These are phyloP conservation scores for Sylvilagus bachmani DNA, from an alignment of 2,113 vertebrate genomes.

Conservation along the genomic window DNA sequence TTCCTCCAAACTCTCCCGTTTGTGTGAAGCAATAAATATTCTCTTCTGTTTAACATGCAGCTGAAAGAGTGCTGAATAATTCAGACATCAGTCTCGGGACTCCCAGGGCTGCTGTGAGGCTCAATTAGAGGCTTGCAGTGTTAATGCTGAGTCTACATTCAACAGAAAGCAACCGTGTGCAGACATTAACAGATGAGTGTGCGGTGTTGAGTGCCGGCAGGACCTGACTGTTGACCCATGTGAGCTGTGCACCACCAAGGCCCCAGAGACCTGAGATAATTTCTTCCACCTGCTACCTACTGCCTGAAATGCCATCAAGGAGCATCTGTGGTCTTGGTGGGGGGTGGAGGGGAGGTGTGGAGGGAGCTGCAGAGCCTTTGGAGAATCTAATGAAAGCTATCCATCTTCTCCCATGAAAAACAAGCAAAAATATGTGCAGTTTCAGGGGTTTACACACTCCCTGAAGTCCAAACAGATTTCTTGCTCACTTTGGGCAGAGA, in stretches of 20 bases:
- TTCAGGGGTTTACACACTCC: background rate
- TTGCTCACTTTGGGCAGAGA: background rate
- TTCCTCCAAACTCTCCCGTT: background rate
- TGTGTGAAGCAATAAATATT: slow-evolving; percentile 22
- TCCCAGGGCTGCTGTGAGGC: slow-evolving; percentile 25
- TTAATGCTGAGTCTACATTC: slow-evolving; percentile 34
- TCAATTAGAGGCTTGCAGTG: background rate
- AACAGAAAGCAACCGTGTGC: background rate
- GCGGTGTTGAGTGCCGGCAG: background rate
- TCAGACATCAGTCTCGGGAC: slow-evolving; percentile 52
- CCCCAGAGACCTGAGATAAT: slow-evolving; percentile 21
- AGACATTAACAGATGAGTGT: background rate
- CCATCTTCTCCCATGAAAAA: slow-evolving; percentile 52
- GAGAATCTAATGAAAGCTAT: slow-evolving; percentile 44
- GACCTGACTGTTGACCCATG: background rate
- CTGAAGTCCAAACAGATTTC: background rate
- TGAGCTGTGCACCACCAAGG: background rate
- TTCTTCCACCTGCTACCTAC: slow-evolving; percentile 31
- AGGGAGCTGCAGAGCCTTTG: background rate
- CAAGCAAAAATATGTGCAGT: background rate
- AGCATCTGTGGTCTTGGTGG: background rate
- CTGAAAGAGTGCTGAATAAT: slow-evolving; percentile 61
- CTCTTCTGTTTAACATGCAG: slow-evolving; percentile 57
- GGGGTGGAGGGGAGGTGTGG: too few relatives aligned
- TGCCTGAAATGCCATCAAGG: background rate